Evolutionary conservation across 2,113 vertebrate genomes (phyloP).

Genomic region (Nothocercus julius): DNA sequence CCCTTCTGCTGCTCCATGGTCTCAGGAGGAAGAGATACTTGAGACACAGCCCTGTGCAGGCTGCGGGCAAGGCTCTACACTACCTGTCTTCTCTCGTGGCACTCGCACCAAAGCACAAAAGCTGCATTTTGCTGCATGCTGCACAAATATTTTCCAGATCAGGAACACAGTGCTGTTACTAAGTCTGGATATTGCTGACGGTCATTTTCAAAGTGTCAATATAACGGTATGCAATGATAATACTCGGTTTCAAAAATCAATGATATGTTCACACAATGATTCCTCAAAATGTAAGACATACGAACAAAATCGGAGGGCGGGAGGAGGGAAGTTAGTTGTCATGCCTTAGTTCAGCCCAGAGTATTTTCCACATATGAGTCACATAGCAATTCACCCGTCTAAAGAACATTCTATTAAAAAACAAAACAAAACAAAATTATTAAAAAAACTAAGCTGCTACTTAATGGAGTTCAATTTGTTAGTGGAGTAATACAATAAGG

Average conservation of each 20-base stretch:
- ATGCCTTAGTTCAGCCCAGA: constrained; percentile 11
- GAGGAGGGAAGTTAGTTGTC: neutral
- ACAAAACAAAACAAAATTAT: constrained; percentile 4
- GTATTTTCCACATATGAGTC: constrained; percentile 29
- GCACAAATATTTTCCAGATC: neutral
- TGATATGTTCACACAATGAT: neutral
- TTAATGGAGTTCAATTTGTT: neutral
- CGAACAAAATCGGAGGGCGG: neutral
- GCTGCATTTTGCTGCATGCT: neutral
- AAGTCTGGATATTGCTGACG: neutral
- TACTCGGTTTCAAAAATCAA: neutral
- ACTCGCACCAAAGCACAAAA: neutral
- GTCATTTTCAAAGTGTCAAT: neutral
- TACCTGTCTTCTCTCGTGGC: neutral
- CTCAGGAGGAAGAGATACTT: accelerated
- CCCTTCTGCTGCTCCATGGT: accelerated
- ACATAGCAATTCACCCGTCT: neutral
- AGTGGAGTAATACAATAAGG: neutral
- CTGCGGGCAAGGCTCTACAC: neutral
- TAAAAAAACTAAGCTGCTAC: neutral
- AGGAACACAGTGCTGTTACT: neutral
- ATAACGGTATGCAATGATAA: neutral
- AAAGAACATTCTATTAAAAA: constrained; percentile 3
- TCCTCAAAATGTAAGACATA: neutral
- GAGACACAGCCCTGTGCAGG: neutral